Evolutionary conservation across 2,888 invertebrate species (phyloP).

Genomic region (Priocnemis perturbator): DNA sequence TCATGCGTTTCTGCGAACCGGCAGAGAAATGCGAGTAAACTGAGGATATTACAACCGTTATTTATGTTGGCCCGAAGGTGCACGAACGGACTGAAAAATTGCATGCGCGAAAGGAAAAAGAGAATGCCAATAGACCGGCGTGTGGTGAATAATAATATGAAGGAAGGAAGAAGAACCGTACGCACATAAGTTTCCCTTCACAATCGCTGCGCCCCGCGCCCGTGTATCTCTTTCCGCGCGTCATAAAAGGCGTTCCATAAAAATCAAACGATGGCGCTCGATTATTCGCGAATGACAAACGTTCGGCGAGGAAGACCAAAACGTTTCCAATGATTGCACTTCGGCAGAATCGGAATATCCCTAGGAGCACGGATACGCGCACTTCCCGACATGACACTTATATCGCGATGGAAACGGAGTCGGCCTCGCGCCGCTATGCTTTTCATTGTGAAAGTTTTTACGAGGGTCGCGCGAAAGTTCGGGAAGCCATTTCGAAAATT

Average conservation of each 20-base stretch:
- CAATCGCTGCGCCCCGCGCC: too few relatives aligned
- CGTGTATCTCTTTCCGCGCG: too few relatives aligned
- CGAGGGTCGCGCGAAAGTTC: slow-evolving; percentile 65
- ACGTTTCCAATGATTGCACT: neutral
- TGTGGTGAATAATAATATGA: too few relatives aligned
- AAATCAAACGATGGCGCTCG: neutral
- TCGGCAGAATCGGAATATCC: slow-evolving; percentile 25
- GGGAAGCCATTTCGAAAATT: slow-evolving; percentile 38
- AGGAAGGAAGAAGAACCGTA: neutral
- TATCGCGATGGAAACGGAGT: slow-evolving; percentile 16
- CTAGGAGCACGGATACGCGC: slow-evolving; percentile 6
- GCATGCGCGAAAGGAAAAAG: slow-evolving; percentile 14
- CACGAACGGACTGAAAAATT: slow-evolving; percentile 5
- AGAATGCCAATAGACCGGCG: too few relatives aligned
- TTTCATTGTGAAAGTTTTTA: slow-evolving; percentile 67
- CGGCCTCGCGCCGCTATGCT: slow-evolving; percentile 33
- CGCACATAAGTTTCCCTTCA: neutral
- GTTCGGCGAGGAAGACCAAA: neutral
- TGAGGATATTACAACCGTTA: too few relatives aligned
- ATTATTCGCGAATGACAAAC: slow-evolving; percentile 6
- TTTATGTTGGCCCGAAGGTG: neutral
- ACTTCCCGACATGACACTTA: slow-evolving; percentile 15
- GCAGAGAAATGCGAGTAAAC: slow-evolving; percentile 3
- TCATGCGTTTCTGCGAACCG: neutral
- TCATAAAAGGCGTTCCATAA: neutral